Conservation (phyloP, 2,888 invertebrate genomes). For the Netelia virgata region DNA sequence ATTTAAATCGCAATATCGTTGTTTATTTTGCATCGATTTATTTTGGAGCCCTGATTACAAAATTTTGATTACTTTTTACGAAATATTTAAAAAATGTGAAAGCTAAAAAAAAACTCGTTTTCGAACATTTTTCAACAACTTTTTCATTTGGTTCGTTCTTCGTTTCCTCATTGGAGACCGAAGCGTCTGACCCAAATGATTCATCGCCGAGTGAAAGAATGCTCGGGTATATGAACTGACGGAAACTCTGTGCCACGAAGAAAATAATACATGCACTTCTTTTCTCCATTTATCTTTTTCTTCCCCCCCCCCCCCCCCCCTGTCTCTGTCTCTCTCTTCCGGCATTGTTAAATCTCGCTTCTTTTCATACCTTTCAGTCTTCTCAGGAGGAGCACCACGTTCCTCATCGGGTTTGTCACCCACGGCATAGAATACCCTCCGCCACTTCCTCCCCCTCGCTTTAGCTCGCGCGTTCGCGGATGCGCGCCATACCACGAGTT, state of each 20-base stretch:
- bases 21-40: not conserved
- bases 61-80: no score
- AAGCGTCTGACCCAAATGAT: slow-evolving; percentile 58
- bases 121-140: no score
- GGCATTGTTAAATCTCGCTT: slow-evolving; percentile 49
- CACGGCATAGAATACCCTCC: slow-evolving; percentile 24
- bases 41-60: no score
- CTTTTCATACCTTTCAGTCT: slow-evolving; percentile 47
- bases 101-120: no score
- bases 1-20: not conserved
- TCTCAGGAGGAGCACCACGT: slow-evolving; percentile 21
- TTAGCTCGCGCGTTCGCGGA: slow-evolving; percentile 8
- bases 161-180: not conserved
- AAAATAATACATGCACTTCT: slow-evolving; percentile 34
- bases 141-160: not conserved
- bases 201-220: slow-evolving; percentile 59
- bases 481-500: not conserved
- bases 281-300: slow-evolving; percentile 27
- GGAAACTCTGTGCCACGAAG: slow-evolving; percentile 35
- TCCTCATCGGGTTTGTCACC: slow-evolving; percentile 42
- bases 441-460: not conserved
- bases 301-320: slow-evolving; percentile 30
- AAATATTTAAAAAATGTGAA: no score
- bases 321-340: slow-evolving; percentile 5
- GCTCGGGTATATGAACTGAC: slow-evolving; percentile 46